Percentiles rank a stretch among this genome's conserved stretches.
phyloP scores from a whole-genome alignment of 2,888 invertebrate species.

The Trypoxylon attenuatum region DNA sequence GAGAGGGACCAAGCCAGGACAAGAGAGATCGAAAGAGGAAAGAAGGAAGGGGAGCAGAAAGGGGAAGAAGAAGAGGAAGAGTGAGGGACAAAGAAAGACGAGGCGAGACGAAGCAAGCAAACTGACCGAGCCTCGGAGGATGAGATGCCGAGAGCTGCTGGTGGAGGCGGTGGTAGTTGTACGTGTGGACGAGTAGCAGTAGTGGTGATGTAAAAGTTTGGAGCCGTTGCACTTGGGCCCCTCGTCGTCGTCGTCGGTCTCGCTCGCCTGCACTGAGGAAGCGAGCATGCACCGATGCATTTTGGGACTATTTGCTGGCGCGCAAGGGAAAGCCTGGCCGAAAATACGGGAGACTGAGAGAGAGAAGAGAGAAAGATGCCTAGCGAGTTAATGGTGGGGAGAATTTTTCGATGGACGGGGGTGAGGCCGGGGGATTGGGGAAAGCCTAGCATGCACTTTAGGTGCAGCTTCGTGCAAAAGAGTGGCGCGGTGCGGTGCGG shows the following conservation, averaged over 20 bases:
- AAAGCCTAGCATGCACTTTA: slow-evolving; percentile 72
- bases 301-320: slow-evolving; percentile 71
- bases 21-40: not conserved
- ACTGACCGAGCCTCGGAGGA: too few species aligned
- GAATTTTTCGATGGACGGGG: slow-evolving; percentile 51
- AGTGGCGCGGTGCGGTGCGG: slow-evolving; percentile 33
- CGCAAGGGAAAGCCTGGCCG: slow-evolving; percentile 5
- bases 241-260: slow-evolving; percentile 10
- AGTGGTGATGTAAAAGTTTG: slow-evolving; percentile 36
- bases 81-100: slow-evolving; percentile 34
- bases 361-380: slow-evolving; percentile 66
- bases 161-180: slow-evolving; percentile 25
- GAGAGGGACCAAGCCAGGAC: slow-evolving; percentile 10
- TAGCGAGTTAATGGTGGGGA: slow-evolving; percentile 64
- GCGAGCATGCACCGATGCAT: slow-evolving; percentile 65
- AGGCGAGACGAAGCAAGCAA: too few species aligned
- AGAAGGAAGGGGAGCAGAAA: slow-evolving; percentile 17
- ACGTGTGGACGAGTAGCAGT: slow-evolving; percentile 27
- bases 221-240: slow-evolving; percentile 46
- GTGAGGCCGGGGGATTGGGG: slow-evolving; percentile 56
- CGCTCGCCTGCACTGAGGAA: slow-evolving; percentile 43
- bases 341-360: not conserved
- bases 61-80: slow-evolving; percentile 21
- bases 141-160: too few species aligned
- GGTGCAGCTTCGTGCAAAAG: slow-evolving; percentile 63